These are phyloP conservation scores for Lacerta bilineata DNA, from an alignment of 2,797 vertebrate species.

Conservation along the genomic window DNA sequence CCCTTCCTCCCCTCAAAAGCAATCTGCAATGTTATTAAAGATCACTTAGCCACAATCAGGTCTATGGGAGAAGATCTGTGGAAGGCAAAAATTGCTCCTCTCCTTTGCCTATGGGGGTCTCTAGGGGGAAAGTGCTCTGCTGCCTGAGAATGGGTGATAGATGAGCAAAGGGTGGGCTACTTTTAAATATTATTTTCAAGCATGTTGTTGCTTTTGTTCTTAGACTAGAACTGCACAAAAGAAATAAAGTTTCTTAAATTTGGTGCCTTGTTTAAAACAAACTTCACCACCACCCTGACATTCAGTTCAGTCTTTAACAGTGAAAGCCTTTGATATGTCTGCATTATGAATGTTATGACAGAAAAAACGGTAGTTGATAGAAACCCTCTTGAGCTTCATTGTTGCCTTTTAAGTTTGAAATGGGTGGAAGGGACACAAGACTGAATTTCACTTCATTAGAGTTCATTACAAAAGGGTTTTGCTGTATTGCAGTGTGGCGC, in stretches of 20 bases:
- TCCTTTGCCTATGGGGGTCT: not conserved
- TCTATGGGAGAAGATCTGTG: not conserved
- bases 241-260: not conserved
- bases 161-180: not conserved
- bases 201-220: not conserved
- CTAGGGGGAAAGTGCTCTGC: not conserved
- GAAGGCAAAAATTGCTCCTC: not conserved
- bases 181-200: conserved; percentile 1
- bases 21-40: not conserved
- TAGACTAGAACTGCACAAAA: conserved; percentile 35
- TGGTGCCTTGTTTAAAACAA: not conserved
- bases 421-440: conserved; percentile 42
- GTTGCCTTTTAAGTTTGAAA: conserved; percentile 64
- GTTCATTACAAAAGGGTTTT: conserved; percentile 60
- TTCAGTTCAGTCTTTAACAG: not conserved
- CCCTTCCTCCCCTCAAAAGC: not conserved
- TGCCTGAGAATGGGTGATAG: not conserved
- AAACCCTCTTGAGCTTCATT: conserved; percentile 54
- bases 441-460: conserved; percentile 61
- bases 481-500: conserved; percentile 30
- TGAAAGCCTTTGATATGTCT: conserved; percentile 50
- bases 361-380: conserved; percentile 44
- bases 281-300: not conserved
- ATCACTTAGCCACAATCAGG: not conserved
- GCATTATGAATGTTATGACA: conserved; percentile 36